Evolutionary conservation across 2,797 vertebrate genomes (phyloP).

Genomic region (Aselliscus stoliczkanus): DNA sequence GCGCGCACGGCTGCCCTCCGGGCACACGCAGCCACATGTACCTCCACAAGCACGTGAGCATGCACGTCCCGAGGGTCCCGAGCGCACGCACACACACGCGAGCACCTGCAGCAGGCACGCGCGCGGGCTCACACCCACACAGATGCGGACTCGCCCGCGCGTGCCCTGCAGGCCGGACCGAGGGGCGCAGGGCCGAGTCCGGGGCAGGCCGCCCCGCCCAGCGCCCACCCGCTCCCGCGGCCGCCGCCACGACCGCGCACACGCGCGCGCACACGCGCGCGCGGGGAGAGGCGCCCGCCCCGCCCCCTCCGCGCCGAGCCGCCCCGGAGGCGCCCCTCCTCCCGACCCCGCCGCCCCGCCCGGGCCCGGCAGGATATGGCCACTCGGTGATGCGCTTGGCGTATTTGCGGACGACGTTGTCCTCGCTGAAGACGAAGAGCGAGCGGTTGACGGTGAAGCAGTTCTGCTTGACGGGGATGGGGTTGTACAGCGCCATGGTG

Average conservation of each 20-base stretch:
- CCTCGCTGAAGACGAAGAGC: slow-evolving; percentile 98
- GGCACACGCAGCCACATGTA: slow-evolving; percentile 27
- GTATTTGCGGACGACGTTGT: slow-evolving; percentile 97
- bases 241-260: background rate
- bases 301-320: background rate
- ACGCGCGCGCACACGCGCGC: background rate
- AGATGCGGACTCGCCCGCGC: background rate
- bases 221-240: background rate
- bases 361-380: slow-evolving; percentile 93
- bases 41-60: slow-evolving; percentile 40
- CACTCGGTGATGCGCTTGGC: slow-evolving; percentile 99
- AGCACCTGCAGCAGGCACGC: background rate
- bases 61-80: background rate
- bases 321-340: background rate
- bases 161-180: slow-evolving; percentile 42
- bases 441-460: slow-evolving; percentile 97
- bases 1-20: background rate
- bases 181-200: background rate
- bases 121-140: slow-evolving; percentile 40
- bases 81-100: slow-evolving; percentile 47
- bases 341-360: background rate
- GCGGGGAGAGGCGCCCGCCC: background rate
- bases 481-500: slow-evolving; percentile 99
- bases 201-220: slow-evolving; percentile 12
- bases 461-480: slow-evolving; percentile 97